Base-by-base conservation (phyloP, 2,888 invertebrate species). In the Rhodophaea formosa region DNA sequence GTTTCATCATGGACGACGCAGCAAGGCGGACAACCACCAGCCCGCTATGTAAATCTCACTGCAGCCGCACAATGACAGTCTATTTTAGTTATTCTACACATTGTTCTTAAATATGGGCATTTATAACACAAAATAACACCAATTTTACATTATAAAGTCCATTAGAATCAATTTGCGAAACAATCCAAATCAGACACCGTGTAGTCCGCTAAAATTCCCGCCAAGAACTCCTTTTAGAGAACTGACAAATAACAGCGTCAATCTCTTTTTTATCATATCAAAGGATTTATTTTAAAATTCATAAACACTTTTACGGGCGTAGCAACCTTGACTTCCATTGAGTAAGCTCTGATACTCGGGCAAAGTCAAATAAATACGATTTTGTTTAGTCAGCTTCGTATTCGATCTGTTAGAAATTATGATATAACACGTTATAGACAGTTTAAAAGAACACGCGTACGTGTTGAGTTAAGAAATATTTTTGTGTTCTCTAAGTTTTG, bases 311-410 rank as follows among this genome's bases (percentile, higher is more conserved):
- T 51, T 51, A 35, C 7, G 10, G 15, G 3, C 30, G 14, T 29
- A 47, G 3, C 49, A 16, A 51, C 49, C 49, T 51, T 51, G 35
- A 51, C 49, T 51, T 51, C 49, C 49, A 51, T 51, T 51, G 15
- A 35, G 32, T 30, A 35, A 51, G 8, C 49, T 51, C 15, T 10
- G 14, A 45, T 8, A 44, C 15, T 8, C 32, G 49, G 32, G 32
- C 15, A 16, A 35, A 51, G 16, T 51, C 35, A 51, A 32, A 32
- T 16, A 51, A 32, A 51, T 30, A 47, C 12, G 23, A 12, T 17
- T 14, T 49, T 14, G 49, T 51, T 51, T 51, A 51, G 14, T 51
- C 49, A 51, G 32, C 32, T 51, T 0, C 32, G 35, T 51, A 32
- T 15, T 14, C 32, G 16, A 30, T 35, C 3, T 14, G 35, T 16